Evolutionary conservation across 1,140 invertebrate species (phyloP).

Genomic region (Drosophila saltans): DNA sequence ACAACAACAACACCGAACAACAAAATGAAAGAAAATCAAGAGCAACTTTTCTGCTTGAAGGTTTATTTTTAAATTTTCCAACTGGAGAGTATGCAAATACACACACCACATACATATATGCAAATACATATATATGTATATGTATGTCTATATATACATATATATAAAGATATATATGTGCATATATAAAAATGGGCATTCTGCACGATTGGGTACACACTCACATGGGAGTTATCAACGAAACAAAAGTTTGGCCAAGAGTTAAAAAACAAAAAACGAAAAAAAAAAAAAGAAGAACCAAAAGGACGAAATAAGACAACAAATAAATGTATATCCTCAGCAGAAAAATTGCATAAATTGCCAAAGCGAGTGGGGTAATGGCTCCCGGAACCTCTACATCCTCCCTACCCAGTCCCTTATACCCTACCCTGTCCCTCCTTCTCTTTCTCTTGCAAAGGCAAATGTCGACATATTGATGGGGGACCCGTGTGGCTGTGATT

Average conservation of each 20-base stretch:
- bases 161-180: conserved; percentile 53
- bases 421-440: not conserved
- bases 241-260: conserved; percentile 67
- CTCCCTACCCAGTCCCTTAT: not conserved
- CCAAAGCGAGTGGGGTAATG: conserved; percentile 26
- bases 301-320: conserved; percentile 13
- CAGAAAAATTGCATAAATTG: conserved; percentile 64
- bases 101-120: conserved; percentile 46
- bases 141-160: conserved; percentile 47
- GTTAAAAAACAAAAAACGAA: conserved; percentile 34
- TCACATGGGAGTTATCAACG: conserved; percentile 48
- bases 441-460: conserved; percentile 24
- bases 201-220: conserved; percentile 68
- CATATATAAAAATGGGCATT: conserved; percentile 76
- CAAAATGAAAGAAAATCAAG: conserved; percentile 34
- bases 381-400: conserved; percentile 8
- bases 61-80: conserved; percentile 32
- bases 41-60: conserved; percentile 11
- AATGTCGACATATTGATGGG: conserved; percentile 59
- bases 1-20: conserved; percentile 40
- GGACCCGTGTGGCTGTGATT: conserved; percentile 47
- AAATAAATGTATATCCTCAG: conserved; percentile 32
- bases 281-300: not conserved
- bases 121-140: conserved; percentile 70
- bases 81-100: conserved; percentile 24